These are phyloP conservation scores for Plagodis pulveraria DNA, from an alignment of 2,888 invertebrate species.

Conservation along the genomic window DNA sequence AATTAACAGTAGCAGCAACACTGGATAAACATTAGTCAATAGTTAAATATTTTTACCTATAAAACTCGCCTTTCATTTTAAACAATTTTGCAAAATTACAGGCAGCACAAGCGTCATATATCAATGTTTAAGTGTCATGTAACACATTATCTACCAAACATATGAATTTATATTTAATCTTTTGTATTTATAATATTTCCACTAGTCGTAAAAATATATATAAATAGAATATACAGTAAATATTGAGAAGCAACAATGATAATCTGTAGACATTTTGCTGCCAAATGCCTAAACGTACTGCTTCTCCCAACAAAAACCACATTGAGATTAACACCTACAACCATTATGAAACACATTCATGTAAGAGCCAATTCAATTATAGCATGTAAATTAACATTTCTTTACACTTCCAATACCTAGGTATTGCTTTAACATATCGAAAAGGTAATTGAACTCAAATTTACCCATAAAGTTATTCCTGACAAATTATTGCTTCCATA, in stretches of 20 bases:
- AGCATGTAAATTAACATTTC: slow-evolving; percentile 1
- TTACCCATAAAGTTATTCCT: slow-evolving; percentile 34
- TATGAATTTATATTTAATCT: background rate
- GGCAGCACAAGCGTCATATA: slow-evolving; percentile 19
- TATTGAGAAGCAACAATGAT: too few species aligned
- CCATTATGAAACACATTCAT: slow-evolving; percentile 4
- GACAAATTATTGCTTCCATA: slow-evolving; percentile 59
- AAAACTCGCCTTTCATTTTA: slow-evolving; percentile 41
- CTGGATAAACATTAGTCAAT: slow-evolving; percentile 52
- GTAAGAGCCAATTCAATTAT: slow-evolving; percentile 1
- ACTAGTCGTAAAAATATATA: background rate
- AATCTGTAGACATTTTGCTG: slow-evolving; percentile 44
- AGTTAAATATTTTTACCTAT: slow-evolving; percentile 44
- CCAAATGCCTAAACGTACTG: slow-evolving; percentile 55
- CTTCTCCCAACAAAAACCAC: slow-evolving; percentile 29
- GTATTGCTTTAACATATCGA: slow-evolving; percentile 51
- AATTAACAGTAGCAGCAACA: slow-evolving; percentile 50
- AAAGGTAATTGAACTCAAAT: slow-evolving; percentile 38
- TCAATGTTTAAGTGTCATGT: background rate
- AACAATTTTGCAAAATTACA: slow-evolving; percentile 34
- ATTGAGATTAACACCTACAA: slow-evolving; percentile 10
- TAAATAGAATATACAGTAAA: background rate
- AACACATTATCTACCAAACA: background rate
- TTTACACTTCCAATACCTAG: slow-evolving; percentile 10
- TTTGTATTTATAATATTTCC: background rate